These are phyloP conservation scores for Amia ocellicauda DNA, from an alignment of 2,113 vertebrate genomes.

Conservation along the genomic window DNA sequence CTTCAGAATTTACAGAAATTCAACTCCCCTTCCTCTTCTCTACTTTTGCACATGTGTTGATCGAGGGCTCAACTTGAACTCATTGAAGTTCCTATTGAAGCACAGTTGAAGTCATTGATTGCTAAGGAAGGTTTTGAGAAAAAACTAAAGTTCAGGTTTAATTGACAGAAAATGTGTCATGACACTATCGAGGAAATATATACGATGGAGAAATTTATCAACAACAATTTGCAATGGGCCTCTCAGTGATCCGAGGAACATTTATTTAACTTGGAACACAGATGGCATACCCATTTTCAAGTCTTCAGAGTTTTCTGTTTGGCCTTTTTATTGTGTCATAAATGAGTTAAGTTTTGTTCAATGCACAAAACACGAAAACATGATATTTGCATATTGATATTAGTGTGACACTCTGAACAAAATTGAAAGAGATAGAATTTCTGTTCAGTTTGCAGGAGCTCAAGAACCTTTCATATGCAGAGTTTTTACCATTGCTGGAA, in stretches of 20 bases:
- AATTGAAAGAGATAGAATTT: conserved; percentile 22
- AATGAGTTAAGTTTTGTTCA: conserved; percentile 27
- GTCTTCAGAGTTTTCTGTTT: conserved; percentile 30
- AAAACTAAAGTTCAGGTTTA: conserved; percentile 29
- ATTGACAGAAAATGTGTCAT: background rate
- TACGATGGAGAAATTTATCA: conserved; percentile 17
- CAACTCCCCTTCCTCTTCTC: conserved; percentile 13
- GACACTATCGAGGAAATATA: conserved; percentile 27
- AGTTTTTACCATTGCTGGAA: conserved; percentile 31
- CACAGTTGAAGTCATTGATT: conserved; percentile 19
- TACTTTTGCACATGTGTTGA: conserved; percentile 24
- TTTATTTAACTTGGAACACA: conserved; percentile 27
- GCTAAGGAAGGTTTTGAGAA: conserved; percentile 26
- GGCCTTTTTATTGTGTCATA: conserved; percentile 28
- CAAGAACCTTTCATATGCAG: conserved; percentile 26
- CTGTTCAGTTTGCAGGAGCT: conserved; percentile 23
- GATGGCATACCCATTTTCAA: conserved; percentile 31
- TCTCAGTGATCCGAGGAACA: conserved; percentile 22
- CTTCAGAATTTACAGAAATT: conserved; percentile 21
- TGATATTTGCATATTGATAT: conserved; percentile 33
- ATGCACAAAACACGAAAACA: conserved; percentile 26
- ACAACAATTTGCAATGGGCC: conserved; percentile 6
- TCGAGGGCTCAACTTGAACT: conserved; percentile 23
- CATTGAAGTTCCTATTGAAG: conserved; percentile 32
- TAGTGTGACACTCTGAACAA: conserved; percentile 25